phyloP scores from a whole-genome alignment of 2,113 vertebrate genomes.

The Xyliphius kryptos region DNA sequence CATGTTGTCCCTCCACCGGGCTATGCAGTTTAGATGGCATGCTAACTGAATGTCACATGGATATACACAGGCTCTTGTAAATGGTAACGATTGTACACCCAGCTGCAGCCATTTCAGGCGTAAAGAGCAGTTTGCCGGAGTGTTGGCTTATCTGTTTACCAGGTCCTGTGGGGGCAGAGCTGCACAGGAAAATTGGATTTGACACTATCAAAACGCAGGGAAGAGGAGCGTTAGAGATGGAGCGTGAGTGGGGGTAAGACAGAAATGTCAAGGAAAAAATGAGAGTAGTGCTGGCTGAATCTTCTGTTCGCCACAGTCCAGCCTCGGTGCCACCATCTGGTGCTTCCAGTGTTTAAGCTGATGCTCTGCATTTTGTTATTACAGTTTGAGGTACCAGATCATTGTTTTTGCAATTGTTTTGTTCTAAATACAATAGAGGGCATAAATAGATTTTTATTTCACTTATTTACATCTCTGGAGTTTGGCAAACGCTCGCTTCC shows the following conservation, averaged over 20 bases:
- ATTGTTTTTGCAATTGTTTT: neutral
- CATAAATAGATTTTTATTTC: too few relatives aligned
- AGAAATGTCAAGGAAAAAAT: constrained; percentile 3
- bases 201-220: constrained; percentile 52
- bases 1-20: neutral
- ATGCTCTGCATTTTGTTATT: neutral
- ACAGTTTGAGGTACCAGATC: neutral
- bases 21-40: constrained; percentile 6
- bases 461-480: too few relatives aligned
- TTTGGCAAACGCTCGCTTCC: too few relatives aligned
- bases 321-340: constrained; percentile 3
- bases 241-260: constrained; percentile 31
- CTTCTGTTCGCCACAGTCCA: constrained; percentile 3
- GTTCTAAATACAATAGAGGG: too few relatives aligned
- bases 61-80: constrained; percentile 22
- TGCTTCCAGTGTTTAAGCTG: neutral
- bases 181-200: constrained; percentile 60
- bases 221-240: constrained; percentile 21
- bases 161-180: constrained; percentile 52
- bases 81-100: constrained; percentile 31
- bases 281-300: constrained; percentile 3
- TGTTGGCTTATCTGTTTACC: constrained; percentile 62
- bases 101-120: constrained; percentile 51
- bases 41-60: constrained; percentile 20
- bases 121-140: constrained; percentile 55